Evolutionary conservation across 2,888 invertebrate genomes (phyloP), one percentile per base, ranked within the genome.

Genomic region (Drosophila planitibia): DNA sequence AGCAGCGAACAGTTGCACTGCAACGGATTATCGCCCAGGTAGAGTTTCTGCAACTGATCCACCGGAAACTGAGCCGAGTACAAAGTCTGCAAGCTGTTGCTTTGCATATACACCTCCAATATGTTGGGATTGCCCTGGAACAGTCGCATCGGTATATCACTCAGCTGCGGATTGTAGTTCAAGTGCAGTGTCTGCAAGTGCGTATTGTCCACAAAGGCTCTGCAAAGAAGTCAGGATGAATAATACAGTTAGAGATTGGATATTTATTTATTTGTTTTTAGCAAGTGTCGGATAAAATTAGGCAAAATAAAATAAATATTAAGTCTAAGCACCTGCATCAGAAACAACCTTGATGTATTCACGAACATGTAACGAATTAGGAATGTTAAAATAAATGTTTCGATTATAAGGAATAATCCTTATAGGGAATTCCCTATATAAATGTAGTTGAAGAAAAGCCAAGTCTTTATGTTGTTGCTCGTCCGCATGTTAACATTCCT

Each of bases 1-100:
- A 97, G 94, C 71, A 98, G 94, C 60, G 97, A 97, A 92, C 98
- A 98, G 93, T 98, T 98, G 93, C 98, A 98, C 72, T 96, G 95
- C 76, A 98, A 94, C 0, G 97, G 97, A 94, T 98, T 97, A 37
- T 97, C 97, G 39, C 97, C 96, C 62, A 98, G 94, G 81, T 96
- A 95, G 39, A 98, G 94, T 71, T 95, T 95, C 90, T 95, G 95
- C 82, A 98, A 94, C 83, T 96, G 96, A 91, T 97, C 97, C 85
- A 97, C 95, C 37, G 97, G 97, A 90, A 97, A 97, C 92, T 97
- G 96, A 35, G 96, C 96, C 0, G 96, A 96, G 91, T 97, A 97
- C 12, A 97, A 94, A 1, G 96, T 96, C 83, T 95, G 95, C 72
- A 97, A 93, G 58, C 95, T 96, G 93, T 97, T 97, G 82, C 96